Evolutionary conservation across 1,140 invertebrate species (phyloP).

Genomic region (Platorchestia sp.): DNA sequence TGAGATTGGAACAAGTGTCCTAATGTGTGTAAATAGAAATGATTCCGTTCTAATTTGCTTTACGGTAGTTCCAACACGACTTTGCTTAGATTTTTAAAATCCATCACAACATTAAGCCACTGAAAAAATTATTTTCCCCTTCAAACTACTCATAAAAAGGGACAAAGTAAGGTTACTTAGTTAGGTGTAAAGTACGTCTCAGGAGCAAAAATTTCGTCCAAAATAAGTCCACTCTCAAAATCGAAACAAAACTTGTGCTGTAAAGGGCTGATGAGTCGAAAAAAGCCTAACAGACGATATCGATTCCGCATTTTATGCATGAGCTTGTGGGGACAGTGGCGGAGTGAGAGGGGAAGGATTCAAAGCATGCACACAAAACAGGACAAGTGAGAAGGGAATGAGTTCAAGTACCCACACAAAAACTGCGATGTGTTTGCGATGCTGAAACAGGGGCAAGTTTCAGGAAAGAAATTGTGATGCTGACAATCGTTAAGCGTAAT

Average conservation of each 20-base stretch:
- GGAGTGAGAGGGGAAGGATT: no score
- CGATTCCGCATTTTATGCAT: background rate
- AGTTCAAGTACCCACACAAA: no score
- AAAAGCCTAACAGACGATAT: background rate
- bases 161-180: background rate
- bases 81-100: background rate
- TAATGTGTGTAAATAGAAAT: background rate
- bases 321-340: no score
- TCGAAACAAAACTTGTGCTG: background rate
- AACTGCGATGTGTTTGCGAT: no score
- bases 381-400: no score
- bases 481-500: no score
- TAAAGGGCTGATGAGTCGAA: background rate
- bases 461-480: no score
- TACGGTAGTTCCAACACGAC: background rate
- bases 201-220: background rate
- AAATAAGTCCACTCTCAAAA: background rate
- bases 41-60: background rate
- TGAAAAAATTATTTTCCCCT: background rate
- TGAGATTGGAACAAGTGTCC: background rate
- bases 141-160: background rate
- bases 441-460: no score
- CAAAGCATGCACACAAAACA: no score
- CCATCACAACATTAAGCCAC: background rate
- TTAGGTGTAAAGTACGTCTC: background rate